Conservation (phyloP, 2,888 invertebrate species). For the Sisyra nigra region DNA sequence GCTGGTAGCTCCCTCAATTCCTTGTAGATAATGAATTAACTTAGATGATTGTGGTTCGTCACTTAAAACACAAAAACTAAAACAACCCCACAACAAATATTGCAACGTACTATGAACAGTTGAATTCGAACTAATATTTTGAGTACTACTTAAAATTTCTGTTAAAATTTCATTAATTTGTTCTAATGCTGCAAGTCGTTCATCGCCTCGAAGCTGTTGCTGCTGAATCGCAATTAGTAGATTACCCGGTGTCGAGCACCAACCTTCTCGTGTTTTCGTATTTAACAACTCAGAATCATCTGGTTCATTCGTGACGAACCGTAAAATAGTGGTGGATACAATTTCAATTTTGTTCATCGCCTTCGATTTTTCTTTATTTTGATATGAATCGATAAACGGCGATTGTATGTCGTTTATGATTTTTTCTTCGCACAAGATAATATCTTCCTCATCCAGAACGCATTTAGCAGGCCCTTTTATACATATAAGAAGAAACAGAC, state of each 20-base stretch:
- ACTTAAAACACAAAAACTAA: slow-evolving; percentile 28
- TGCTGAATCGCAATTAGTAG: slow-evolving; percentile 20
- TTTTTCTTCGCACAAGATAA: slow-evolving; percentile 19
- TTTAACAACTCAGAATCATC: slow-evolving; percentile 18
- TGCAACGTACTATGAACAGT: slow-evolving; percentile 29
- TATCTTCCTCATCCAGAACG: slow-evolving; percentile 11
- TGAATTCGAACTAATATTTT: slow-evolving; percentile 11
- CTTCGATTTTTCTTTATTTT: slow-evolving; percentile 14
- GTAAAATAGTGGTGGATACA: slow-evolving; percentile 20
- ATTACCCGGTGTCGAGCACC: slow-evolving; percentile 22
- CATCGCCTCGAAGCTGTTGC: slow-evolving; percentile 22
- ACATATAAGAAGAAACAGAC: slow-evolving; percentile 31
- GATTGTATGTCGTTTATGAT: slow-evolving; percentile 14
- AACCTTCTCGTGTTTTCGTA: slow-evolving; percentile 19
- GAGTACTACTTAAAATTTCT: slow-evolving; percentile 7
- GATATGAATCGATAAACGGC: slow-evolving; percentile 23
- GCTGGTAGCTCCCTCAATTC: slow-evolving; percentile 32
- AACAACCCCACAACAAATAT: slow-evolving; percentile 35
- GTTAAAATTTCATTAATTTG: slow-evolving; percentile 22
- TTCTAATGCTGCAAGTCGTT: slow-evolving; percentile 22
- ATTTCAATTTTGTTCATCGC: not conserved
- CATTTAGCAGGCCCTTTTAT: slow-evolving; percentile 25
- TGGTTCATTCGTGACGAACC: slow-evolving; percentile 24
- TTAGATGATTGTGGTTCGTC: slow-evolving; percentile 24
- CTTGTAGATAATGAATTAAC: slow-evolving; percentile 38